A percentile compares a stretch with the other conserved stretches of the same genome.
Evolutionary conservation across 2,888 invertebrate genomes (phyloP).

Genomic region (Pocota personata): DNA sequence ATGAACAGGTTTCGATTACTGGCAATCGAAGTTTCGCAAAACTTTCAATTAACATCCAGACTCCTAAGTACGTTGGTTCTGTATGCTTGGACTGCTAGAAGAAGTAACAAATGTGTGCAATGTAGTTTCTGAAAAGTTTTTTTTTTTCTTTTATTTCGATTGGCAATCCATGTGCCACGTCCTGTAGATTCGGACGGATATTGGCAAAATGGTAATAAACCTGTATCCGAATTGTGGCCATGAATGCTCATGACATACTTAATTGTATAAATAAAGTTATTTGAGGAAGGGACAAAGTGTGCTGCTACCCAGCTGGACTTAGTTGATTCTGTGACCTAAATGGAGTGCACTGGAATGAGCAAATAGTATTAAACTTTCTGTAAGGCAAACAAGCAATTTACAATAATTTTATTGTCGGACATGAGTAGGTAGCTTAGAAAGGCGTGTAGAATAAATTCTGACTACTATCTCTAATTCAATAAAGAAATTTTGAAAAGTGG

Average conservation of each 20-base stretch:
- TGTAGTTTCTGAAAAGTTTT: not conserved
- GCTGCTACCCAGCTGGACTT: not conserved
- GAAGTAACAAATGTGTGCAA: not conserved
- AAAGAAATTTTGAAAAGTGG: not conserved
- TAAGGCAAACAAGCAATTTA: constrained; percentile 4
- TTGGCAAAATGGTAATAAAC: not conserved
- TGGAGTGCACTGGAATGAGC: not conserved
- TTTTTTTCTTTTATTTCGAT: not conserved
- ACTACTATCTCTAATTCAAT: not conserved
- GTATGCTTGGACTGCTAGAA: not conserved
- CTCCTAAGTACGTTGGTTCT: not conserved
- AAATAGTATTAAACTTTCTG: not conserved
- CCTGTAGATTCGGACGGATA: too few species aligned
- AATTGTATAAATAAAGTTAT: constrained; percentile 27
- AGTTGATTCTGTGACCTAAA: not conserved
- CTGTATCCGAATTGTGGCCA: constrained; percentile 2
- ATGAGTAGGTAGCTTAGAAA: not conserved
- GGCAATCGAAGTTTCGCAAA: constrained; percentile 2
- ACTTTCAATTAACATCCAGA: constrained; percentile 18
- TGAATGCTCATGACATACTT: constrained; percentile 34
- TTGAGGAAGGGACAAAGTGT: not conserved
- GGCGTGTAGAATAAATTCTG: not conserved
- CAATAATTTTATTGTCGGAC: constrained; percentile 14
- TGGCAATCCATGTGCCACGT: not conserved
- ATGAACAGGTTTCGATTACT: constrained; percentile 9